Percentiles rank a stretch among this genome's conserved stretches.
These are phyloP conservation scores for Hemicentrotus pulcherrimus DNA, from an alignment of 35 echinoderm and acorn worm species.

Conservation along the genomic window DNA sequence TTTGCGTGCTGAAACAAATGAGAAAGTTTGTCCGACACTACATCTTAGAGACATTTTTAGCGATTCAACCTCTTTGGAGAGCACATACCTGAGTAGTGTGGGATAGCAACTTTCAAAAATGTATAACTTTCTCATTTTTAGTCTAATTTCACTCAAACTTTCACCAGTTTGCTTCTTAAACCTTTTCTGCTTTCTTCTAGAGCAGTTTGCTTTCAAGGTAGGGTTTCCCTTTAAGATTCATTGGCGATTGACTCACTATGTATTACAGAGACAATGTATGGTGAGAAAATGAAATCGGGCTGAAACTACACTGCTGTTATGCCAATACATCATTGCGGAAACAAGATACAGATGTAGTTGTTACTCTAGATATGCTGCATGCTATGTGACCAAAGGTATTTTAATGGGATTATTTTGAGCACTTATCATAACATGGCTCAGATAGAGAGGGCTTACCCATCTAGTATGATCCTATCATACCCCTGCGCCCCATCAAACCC, in stretches of 20 bases:
- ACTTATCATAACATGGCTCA: background rate
- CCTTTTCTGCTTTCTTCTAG: too few relatives aligned
- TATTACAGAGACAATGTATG: background rate
- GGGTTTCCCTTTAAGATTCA: too few relatives aligned
- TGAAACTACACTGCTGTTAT: background rate
- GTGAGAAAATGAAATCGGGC: background rate
- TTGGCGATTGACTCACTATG: background rate
- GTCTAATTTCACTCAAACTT: too few relatives aligned
- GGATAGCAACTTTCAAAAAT: too few relatives aligned
- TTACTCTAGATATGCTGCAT: background rate
- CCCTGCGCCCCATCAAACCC: background rate
- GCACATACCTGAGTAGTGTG: too few relatives aligned
- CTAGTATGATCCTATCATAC: background rate
- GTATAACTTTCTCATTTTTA: too few relatives aligned
- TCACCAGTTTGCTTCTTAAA: too few relatives aligned
- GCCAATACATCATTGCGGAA: background rate
- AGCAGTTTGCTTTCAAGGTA: too few relatives aligned
- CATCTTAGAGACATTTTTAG: too few relatives aligned
- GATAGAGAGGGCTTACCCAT: background rate
- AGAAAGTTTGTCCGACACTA: too few relatives aligned
- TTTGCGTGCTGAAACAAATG: too few relatives aligned
- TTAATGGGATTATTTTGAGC: conserved; percentile 13
- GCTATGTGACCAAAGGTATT: background rate
- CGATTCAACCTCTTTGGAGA: too few relatives aligned
- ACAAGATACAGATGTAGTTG: background rate